Conservation (phyloP, 2,113 vertebrate genomes). For the Synchiropus splendidus region DNA sequence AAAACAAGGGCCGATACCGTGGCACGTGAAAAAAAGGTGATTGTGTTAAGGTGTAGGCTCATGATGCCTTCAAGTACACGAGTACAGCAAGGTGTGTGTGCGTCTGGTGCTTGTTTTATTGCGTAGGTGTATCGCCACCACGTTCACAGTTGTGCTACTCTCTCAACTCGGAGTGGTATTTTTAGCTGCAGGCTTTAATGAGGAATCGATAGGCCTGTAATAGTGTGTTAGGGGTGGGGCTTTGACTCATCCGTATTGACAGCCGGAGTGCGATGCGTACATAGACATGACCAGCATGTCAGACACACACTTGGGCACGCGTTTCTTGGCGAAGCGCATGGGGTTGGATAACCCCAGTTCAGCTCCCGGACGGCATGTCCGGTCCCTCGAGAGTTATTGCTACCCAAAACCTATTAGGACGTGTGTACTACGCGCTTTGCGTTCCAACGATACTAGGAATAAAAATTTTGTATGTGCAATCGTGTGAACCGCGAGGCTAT, state of each 20-base stretch:
- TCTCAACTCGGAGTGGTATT: slow-evolving; percentile 34
- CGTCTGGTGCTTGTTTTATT: too few species aligned
- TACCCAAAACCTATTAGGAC: too few species aligned
- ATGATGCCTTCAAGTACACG: slow-evolving; percentile 20
- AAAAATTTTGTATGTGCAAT: too few species aligned
- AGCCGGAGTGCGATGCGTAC: slow-evolving; percentile 25
- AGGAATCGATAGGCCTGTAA: slow-evolving; percentile 52
- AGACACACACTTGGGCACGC: slow-evolving; percentile 7
- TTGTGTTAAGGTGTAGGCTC: slow-evolving; percentile 14
- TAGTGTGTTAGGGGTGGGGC: slow-evolving; percentile 32
- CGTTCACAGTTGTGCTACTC: slow-evolving; percentile 13
- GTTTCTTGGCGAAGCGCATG: too few species aligned
- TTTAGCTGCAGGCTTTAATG: slow-evolving; percentile 46
- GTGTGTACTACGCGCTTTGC: too few species aligned
- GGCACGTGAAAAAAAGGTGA: slow-evolving; percentile 18
- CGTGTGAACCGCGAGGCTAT: too few species aligned
- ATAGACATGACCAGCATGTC: slow-evolving; percentile 5
- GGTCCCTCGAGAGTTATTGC: too few species aligned
- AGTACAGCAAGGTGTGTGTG: slow-evolving; percentile 15
- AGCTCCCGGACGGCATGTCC: too few species aligned
- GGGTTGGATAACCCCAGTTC: too few species aligned
- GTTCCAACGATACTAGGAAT: too few species aligned
- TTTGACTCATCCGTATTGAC: slow-evolving; percentile 21
- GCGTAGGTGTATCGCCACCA: slow-evolving; percentile 12
- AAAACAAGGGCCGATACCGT: slow-evolving; percentile 45